Conservation (phyloP, 1,140 invertebrate genomes). For the Vanessa atalanta region DNA sequence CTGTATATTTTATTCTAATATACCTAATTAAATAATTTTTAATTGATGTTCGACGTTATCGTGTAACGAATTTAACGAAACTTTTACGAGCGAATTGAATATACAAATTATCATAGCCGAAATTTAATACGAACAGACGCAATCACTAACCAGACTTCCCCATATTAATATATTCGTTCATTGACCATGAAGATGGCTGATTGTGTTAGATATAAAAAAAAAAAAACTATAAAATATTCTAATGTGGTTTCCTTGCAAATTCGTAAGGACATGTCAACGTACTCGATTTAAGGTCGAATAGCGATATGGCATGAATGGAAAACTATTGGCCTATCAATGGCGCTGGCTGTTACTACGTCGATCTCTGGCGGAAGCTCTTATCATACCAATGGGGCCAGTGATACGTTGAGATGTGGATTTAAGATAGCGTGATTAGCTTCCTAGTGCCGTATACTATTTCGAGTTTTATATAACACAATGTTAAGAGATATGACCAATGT, state of each 20-base stretch:
- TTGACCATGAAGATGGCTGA: constrained; percentile 30
- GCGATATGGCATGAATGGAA: constrained; percentile 23
- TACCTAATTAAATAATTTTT: too few relatives aligned
- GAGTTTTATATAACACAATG: too few relatives aligned
- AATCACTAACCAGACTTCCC: background rate
- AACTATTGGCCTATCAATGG: constrained; percentile 6
- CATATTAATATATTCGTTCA: constrained; percentile 2
- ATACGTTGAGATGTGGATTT: constrained; percentile 8
- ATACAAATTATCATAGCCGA: background rate
- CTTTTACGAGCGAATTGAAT: too few relatives aligned
- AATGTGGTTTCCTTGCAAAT: constrained; percentile 34
- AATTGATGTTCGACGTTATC: too few relatives aligned
- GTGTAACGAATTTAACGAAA: too few relatives aligned
- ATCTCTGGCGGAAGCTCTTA: constrained; percentile 18
- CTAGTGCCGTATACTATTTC: background rate
- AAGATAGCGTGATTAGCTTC: background rate
- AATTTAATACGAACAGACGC: background rate
- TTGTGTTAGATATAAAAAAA: constrained; percentile 30
- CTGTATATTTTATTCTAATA: too few relatives aligned
- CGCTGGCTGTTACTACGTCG: constrained; percentile 17
- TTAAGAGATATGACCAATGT: too few relatives aligned
- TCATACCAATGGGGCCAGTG: constrained; percentile 16
- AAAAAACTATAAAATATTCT: constrained; percentile 38
- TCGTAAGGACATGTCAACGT: constrained; percentile 44
- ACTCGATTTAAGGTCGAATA: constrained; percentile 8